These are phyloP conservation scores for Mixornis gularis DNA, from an alignment of 2,113 vertebrate species.

Conservation along the genomic window DNA sequence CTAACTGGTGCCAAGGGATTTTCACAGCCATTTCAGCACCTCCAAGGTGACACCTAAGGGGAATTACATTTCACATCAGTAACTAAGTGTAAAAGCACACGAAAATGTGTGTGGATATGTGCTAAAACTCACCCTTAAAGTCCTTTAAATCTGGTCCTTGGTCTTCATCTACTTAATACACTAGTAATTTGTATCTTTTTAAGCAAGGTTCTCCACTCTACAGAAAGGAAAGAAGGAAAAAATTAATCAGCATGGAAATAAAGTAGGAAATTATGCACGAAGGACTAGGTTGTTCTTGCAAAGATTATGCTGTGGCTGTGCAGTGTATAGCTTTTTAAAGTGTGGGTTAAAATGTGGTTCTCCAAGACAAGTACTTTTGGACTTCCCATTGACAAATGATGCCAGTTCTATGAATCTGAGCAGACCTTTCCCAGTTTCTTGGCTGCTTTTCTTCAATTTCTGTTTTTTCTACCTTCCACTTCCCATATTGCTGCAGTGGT, in stretches of 20 bases:
- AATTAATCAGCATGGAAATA: background rate
- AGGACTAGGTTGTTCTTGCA: background rate
- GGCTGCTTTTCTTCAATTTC: background rate
- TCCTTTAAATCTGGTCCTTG: background rate
- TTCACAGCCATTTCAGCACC: constrained; percentile 21
- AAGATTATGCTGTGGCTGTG: background rate
- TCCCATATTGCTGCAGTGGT: background rate
- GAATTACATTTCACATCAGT: background rate
- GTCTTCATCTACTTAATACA: background rate
- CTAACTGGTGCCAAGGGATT: background rate
- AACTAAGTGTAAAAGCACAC: background rate
- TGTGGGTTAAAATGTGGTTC: background rate
- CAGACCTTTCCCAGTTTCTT: background rate
- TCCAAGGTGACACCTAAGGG: background rate
- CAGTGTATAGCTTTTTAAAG: background rate
- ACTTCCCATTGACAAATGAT: background rate
- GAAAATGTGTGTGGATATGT: fast-evolving
- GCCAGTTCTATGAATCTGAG: background rate
- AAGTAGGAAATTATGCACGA: background rate
- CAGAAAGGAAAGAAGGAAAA: background rate
- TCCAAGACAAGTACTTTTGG: background rate
- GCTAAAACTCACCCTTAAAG: background rate
- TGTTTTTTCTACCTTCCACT: background rate
- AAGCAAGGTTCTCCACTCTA: background rate
- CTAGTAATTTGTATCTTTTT: background rate